Base-by-base conservation (phyloP, 1,140 invertebrate species). In the Druon quercuslanigerum region DNA sequence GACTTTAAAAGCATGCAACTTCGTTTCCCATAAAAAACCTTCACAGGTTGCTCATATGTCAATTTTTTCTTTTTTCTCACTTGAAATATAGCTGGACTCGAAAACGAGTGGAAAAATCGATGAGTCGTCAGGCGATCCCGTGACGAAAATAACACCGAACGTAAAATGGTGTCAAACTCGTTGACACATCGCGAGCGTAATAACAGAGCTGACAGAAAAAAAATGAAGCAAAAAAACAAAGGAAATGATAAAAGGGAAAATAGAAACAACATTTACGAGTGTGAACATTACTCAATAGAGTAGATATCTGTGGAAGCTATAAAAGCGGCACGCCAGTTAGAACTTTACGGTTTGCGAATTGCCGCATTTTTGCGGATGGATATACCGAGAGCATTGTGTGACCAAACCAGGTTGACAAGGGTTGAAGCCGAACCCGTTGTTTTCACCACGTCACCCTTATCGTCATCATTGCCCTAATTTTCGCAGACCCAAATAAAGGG, bases 381-480 rank as follows among this genome's bases (percentile, higher is more conserved):
- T 79, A 79, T 76, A 74, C 73, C 70, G 54, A 70, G 72, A 71
- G n/a, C 74, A 73, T 72, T 66, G 76, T 72, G 75, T 46, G 60
- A 51, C n/a, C 46, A 12, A 57, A 70, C 51, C 70, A 46, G 72
- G 83, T 72, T 84, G 85, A 86, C 82, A 83, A 82, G 84, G 81
- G 84, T 87, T 77, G 74, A 83, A 77, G 80, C 72, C 20, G 51
- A 66, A 60, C 79, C 79, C 79, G 79, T 75, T 76, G 78, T 84
- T 85, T 77, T 77, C 78, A 57, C 73, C 71, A 79, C 83, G 79
- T 85, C 82, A 83, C 82, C 78, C 83, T 88, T 89, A 88, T 89
- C 87, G 81, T 75, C 80, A 79, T 75, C 77, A 79, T 79, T 84
- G 86, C 75, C 83, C 86, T 79, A 87, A 86, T 88, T 88, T 83